A percentile compares a stretch with the other conserved stretches of the same genome.
phyloP scores from a whole-genome alignment of 2,888 invertebrate species.

The Sympetrum striolatum region DNA sequence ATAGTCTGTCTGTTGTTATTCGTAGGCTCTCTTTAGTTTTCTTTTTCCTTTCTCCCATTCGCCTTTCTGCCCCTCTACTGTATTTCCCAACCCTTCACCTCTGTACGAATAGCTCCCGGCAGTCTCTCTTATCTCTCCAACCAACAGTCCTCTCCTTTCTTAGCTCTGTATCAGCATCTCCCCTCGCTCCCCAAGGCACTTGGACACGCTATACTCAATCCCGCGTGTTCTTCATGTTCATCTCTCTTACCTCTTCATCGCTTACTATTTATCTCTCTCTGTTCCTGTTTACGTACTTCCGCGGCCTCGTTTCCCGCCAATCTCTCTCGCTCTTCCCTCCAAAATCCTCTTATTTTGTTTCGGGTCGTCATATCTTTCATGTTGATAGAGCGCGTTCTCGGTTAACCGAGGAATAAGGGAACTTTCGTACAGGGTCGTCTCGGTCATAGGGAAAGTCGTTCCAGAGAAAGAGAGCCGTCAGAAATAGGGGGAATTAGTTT shows the following conservation, averaged over 20 bases:
- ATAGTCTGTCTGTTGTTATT: neutral
- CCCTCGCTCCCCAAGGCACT: neutral
- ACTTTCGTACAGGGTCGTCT: neutral
- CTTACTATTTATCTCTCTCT: too few relatives aligned
- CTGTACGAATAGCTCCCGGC: neutral
- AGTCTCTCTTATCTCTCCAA: neutral
- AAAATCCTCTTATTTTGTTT: neutral
- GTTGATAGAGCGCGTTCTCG: neutral
- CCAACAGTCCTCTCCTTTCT: neutral
- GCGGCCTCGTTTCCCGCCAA: neutral
- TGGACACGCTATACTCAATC: too few relatives aligned
- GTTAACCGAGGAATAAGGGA: neutral
- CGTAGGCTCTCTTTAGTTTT: neutral
- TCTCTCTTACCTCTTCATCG: neutral
- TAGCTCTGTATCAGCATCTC: neutral
- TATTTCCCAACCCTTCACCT: neutral
- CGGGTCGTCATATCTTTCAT: neutral
- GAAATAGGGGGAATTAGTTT: neutral
- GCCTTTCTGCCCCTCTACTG: neutral
- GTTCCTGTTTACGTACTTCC: neutral
- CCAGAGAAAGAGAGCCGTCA: neutral
- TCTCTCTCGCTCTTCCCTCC: neutral
- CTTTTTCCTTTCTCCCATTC: neutral
- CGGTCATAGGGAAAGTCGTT: neutral
- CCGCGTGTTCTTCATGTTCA: too few relatives aligned